Conservation (phyloP, 2,797 vertebrate genomes). For the Arnoldichthys spilopterus region DNA sequence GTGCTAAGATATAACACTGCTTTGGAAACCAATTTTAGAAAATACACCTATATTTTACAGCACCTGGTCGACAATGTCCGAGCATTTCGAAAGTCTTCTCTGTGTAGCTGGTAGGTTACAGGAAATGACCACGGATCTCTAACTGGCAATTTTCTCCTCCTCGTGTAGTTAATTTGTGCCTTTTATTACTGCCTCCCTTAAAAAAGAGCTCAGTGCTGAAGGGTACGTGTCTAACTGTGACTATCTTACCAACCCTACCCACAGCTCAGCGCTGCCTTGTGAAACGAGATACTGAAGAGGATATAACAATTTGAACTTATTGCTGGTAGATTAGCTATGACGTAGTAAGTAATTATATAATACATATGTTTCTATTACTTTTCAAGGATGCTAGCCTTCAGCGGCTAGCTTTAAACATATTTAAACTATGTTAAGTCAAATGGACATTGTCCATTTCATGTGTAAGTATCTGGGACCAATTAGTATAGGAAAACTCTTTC, state of each 20-base stretch:
- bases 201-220: slow-evolving; percentile 39
- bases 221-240: slow-evolving; percentile 33
- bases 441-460: slow-evolving; percentile 24
- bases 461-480: slow-evolving; percentile 30
- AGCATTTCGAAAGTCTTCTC: slow-evolving; percentile 2
- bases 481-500: slow-evolving; percentile 26
- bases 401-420: slow-evolving; percentile 19
- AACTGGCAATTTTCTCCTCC: slow-evolving; percentile 33
- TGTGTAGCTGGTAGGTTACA: slow-evolving; percentile 36
- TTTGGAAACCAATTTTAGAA: slow-evolving; percentile 33
- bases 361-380: slow-evolving; percentile 35
- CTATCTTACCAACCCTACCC: neutral
- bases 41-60: slow-evolving; percentile 21
- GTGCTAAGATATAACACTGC: slow-evolving; percentile 30
- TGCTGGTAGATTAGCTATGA: slow-evolving; percentile 44
- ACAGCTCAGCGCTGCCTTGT: slow-evolving; percentile 30
- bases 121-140: slow-evolving; percentile 18
- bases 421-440: slow-evolving; percentile 16
- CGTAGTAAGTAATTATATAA: slow-evolving; percentile 32
- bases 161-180: slow-evolving; percentile 25
- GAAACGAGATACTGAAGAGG: slow-evolving; percentile 33
- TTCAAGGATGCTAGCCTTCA: slow-evolving; percentile 33
- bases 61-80: slow-evolving; percentile 32
- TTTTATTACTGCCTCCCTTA: slow-evolving; percentile 39
- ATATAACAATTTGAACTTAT: slow-evolving; percentile 26